A percentile compares a stretch with the other conserved stretches of the same genome.
These are phyloP conservation scores for Halcyon badia DNA, from an alignment of 2,797 vertebrate species.

Conservation along the genomic window DNA sequence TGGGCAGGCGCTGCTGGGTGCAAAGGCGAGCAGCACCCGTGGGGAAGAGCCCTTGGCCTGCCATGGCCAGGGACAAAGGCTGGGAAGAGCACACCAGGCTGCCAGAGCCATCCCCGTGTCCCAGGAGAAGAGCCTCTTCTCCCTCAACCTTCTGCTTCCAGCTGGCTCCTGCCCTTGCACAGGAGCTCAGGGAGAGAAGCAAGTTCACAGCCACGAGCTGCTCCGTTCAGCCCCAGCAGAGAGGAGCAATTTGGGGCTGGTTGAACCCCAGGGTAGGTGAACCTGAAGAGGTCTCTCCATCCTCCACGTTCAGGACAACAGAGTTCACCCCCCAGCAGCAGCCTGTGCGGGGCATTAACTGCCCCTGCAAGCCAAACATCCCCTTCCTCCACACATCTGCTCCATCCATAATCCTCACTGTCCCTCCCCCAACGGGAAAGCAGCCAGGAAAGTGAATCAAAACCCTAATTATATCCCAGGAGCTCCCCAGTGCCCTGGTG, in stretches of 20 bases:
- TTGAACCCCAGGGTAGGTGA: not conserved
- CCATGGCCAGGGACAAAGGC: not conserved
- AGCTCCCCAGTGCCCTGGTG: not conserved
- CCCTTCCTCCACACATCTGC: constrained; percentile 59
- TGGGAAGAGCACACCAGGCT: not conserved
- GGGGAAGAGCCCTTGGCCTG: too few species aligned
- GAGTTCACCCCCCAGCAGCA: rapidly evolving
- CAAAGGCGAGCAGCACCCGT: not conserved
- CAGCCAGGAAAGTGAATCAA: constrained; percentile 55
- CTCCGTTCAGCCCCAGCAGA: not conserved
- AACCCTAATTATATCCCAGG: constrained; percentile 57
- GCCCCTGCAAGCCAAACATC: not conserved
- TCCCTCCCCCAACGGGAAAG: constrained; percentile 25
- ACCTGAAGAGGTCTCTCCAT: not conserved
- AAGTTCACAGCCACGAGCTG: rapidly evolving
- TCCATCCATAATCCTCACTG: constrained; percentile 10
- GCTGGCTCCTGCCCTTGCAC: not conserved
- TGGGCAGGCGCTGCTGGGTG: not conserved
- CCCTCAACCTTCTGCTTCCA: not conserved
- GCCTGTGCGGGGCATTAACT: not conserved
- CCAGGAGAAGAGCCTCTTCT: not conserved
- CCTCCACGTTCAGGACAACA: not conserved
- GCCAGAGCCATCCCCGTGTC: rapidly evolving
- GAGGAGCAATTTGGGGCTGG: not conserved
- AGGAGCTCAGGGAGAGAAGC: not conserved